phyloP scores from a whole-genome alignment of 2,888 invertebrate genomes.

The Euplexia lucipara region DNA sequence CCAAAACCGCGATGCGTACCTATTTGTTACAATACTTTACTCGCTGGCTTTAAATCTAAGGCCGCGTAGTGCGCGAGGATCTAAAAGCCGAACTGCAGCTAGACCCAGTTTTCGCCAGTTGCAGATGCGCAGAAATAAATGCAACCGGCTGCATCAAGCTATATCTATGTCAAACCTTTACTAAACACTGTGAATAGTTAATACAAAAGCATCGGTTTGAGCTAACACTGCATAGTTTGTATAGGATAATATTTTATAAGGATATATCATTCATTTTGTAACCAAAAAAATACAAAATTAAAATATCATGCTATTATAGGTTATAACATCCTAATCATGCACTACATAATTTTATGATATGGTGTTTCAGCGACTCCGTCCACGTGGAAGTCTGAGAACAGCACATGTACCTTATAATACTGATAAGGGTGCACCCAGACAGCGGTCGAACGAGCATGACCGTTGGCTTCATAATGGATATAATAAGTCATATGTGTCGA shows the following conservation, averaged over 20 bases:
- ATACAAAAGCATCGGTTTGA: slow-evolving; percentile 35
- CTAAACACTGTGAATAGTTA: slow-evolving; percentile 24
- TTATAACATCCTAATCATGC: slow-evolving; percentile 44
- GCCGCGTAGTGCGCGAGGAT: background rate
- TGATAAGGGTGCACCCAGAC: slow-evolving; percentile 17
- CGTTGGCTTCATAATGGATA: background rate
- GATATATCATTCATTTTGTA: slow-evolving; percentile 42
- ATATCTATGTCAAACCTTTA: slow-evolving; percentile 28
- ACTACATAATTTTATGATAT: slow-evolving; percentile 21
- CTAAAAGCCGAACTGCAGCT: slow-evolving; percentile 12
- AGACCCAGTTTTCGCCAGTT: slow-evolving; percentile 12
- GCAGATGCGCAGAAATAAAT: slow-evolving; percentile 17
- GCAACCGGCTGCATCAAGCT: slow-evolving; percentile 13
- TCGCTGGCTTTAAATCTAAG: too few relatives aligned
- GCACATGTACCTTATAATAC: slow-evolving; percentile 27
- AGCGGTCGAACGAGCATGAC: background rate
- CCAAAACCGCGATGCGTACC: background rate
- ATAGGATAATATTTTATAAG: slow-evolving; percentile 15
- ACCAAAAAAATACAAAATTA: slow-evolving; percentile 37
- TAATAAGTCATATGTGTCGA: slow-evolving; percentile 1
- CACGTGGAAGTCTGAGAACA: slow-evolving; percentile 27
- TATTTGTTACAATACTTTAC: background rate
- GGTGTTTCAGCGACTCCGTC: slow-evolving; percentile 19
- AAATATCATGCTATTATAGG: slow-evolving; percentile 37
- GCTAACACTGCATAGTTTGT: slow-evolving; percentile 26